These are phyloP conservation scores for Semicossyphus pulcher DNA, from an alignment of 2,113 vertebrate species.

Conservation along the genomic window DNA sequence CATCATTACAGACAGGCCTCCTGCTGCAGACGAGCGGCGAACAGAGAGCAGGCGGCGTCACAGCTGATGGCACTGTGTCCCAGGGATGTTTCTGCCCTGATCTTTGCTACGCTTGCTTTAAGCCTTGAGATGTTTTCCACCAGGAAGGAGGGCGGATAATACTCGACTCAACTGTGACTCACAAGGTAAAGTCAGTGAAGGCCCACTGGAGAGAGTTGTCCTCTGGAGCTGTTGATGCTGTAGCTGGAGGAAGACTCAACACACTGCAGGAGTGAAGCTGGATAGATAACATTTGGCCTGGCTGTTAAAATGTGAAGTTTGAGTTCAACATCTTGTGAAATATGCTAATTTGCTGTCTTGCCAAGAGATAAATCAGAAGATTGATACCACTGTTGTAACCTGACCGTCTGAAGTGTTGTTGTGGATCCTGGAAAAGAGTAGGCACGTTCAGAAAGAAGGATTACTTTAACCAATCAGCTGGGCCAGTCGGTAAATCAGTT, in stretches of 20 bases:
- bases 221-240: conserved; percentile 35
- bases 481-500: too few relatives aligned
- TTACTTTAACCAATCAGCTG: too few relatives aligned
- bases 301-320: background rate
- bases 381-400: background rate
- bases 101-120: conserved; percentile 18
- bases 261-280: conserved; percentile 18
- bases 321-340: background rate
- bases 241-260: conserved; percentile 18
- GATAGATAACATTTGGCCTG: background rate
- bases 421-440: too few relatives aligned
- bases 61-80: conserved; percentile 14
- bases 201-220: conserved; percentile 41
- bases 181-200: background rate
- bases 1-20: conserved; percentile 34
- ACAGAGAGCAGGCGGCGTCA: background rate
- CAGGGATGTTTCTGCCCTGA: conserved; percentile 15
- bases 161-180: conserved; percentile 25
- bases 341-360: background rate
- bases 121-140: conserved; percentile 45
- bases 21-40: conserved; percentile 14
- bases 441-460: background rate
- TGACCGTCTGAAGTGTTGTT: background rate
- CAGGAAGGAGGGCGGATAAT: conserved; percentile 23
- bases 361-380: background rate